These are phyloP conservation scores for Plebejus anna DNA, from an alignment of 2,888 invertebrate genomes.

Conservation along the genomic window DNA sequence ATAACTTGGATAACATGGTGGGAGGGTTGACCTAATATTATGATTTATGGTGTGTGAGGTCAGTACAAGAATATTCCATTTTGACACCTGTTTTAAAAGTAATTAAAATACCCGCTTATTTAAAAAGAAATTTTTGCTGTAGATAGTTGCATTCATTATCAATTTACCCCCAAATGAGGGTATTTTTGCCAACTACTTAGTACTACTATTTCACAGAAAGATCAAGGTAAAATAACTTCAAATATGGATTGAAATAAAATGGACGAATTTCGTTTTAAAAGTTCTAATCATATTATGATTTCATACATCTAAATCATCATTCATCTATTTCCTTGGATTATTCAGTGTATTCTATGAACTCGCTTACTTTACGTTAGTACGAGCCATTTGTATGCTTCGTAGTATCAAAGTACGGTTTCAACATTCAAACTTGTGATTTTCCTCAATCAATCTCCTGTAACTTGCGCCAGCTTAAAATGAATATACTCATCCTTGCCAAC, in stretches of 20 bases:
- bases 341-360: not conserved
- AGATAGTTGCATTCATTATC: no score
- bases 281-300: not conserved
- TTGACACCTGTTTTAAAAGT: not conserved
- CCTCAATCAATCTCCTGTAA: constrained; percentile 44
- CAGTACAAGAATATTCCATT: not conserved
- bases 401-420: not conserved
- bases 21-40: not conserved
- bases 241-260: no score
- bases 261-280: not conserved
- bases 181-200: no score
- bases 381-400: not conserved
- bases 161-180: no score
- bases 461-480: constrained; percentile 58
- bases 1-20: not conserved
- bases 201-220: no score
- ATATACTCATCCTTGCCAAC: constrained; percentile 64
- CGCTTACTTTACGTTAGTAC: not conserved
- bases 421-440: not conserved
- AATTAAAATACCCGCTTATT: not conserved
- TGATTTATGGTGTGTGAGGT: not conserved
- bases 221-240: no score
- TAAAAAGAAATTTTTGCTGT: not conserved
- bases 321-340: not conserved
- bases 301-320: not conserved